Conservation (phyloP, 2,113 vertebrate species). For the Leptodactylus fuscus region DNA sequence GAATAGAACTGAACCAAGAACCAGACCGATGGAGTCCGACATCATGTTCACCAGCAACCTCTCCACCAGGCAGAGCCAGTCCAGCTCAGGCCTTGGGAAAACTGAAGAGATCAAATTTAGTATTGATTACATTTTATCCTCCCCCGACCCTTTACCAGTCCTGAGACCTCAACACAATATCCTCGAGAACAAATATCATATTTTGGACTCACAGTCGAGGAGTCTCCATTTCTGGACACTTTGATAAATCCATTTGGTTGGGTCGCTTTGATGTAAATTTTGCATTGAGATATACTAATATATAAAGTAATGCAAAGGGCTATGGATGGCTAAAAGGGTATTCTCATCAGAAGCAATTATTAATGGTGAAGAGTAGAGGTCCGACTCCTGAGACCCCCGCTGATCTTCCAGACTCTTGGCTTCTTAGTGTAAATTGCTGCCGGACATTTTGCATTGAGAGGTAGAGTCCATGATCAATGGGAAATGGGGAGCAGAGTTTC, state of each 20-base stretch:
- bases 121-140: constrained; percentile 96
- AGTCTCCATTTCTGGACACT: constrained; percentile 84
- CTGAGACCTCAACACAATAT: constrained; percentile 72
- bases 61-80: constrained; percentile 68
- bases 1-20: constrained; percentile 46
- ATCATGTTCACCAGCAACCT: constrained; percentile 73
- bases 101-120: constrained; percentile 94
- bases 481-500: too few relatives aligned
- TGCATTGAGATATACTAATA: not conserved
- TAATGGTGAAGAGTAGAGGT: too few relatives aligned
- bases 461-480: too few relatives aligned
- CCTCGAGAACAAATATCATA: constrained; percentile 71
- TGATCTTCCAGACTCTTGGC: too few relatives aligned
- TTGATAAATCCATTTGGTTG: not conserved
- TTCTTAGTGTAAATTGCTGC: too few relatives aligned
- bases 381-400: too few relatives aligned
- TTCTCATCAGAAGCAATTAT: too few relatives aligned
- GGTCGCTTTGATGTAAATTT: not conserved
- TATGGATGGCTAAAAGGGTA: not conserved
- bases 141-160: constrained; percentile 81
- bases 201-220: constrained; percentile 79
- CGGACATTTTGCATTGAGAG: too few relatives aligned
- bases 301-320: not conserved
- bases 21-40: constrained; percentile 68
- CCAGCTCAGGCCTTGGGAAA: constrained; percentile 73